Evolutionary conservation across 2,113 vertebrate genomes (phyloP).

Genomic region (Burhinus bistriatus): DNA sequence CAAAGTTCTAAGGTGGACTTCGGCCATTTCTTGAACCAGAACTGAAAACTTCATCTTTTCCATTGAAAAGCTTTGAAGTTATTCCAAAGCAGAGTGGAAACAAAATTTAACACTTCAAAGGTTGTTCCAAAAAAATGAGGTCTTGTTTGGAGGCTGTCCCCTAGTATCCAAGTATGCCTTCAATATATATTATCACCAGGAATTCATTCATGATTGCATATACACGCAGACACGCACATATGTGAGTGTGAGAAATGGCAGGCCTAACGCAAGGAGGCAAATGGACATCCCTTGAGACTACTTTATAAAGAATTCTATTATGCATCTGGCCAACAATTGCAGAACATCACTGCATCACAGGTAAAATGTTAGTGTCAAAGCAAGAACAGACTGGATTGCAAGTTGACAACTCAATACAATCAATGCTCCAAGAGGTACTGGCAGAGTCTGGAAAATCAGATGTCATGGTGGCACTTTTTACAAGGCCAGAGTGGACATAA

Average conservation of each 20-base stretch:
- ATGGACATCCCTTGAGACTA: not conserved
- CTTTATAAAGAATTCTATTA: not conserved
- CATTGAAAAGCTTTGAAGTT: not conserved
- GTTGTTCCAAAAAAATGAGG: not conserved
- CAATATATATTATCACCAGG: not conserved
- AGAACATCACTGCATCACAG: not conserved
- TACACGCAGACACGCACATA: rapidly evolving
- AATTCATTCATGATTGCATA: not conserved
- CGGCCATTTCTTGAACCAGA: not conserved
- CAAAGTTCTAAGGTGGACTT: not conserved
- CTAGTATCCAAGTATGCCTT: not conserved
- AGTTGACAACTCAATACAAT: not conserved
- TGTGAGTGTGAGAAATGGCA: not conserved
- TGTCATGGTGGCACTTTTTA: not conserved
- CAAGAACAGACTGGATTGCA: not conserved
- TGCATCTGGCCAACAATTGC: not conserved
- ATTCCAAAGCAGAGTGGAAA: not conserved
- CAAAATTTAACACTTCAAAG: not conserved
- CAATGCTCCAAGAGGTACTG: not conserved
- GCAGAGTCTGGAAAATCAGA: not conserved
- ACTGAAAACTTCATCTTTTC: not conserved
- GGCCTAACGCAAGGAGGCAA: not conserved
- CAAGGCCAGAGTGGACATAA: not conserved
- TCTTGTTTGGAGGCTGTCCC: not conserved
- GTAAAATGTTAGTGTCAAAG: not conserved